Percentiles rank a stretch among this genome's conserved stretches.
Evolutionary conservation across 2,113 vertebrate genomes (phyloP).

Genomic region (Corythaeola cristata): DNA sequence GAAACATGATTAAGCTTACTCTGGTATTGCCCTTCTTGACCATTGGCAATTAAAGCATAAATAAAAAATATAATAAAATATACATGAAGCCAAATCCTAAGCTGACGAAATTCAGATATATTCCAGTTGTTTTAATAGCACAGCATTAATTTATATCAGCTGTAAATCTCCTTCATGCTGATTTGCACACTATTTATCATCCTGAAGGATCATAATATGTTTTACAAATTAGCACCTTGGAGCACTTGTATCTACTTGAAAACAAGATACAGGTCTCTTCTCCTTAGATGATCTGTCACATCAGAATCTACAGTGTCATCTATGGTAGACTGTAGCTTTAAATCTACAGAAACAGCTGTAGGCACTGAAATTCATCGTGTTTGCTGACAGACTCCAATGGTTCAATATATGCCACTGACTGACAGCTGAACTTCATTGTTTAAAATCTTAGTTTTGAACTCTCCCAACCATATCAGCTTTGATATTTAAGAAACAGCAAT

Average conservation of each 20-base stretch:
- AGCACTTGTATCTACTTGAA: neutral
- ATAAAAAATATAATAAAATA: neutral
- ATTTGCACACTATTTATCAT: neutral
- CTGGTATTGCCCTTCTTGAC: neutral
- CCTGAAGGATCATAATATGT: neutral
- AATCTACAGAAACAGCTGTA: neutral
- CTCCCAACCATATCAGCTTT: neutral
- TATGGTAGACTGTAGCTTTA: neutral
- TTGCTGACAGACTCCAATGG: neutral
- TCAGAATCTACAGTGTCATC: neutral
- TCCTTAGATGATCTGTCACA: neutral
- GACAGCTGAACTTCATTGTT: neutral
- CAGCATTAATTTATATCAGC: neutral
- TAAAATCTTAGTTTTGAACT: neutral
- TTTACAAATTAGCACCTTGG: neutral
- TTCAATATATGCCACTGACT: neutral
- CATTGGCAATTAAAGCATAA: neutral
- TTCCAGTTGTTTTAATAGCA: neutral
- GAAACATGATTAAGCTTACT: neutral
- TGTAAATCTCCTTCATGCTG: neutral
- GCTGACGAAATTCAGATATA: neutral
- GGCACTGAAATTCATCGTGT: neutral
- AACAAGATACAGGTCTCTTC: neutral
- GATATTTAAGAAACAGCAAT: neutral
- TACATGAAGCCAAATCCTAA: neutral